Conservation (phyloP, 2,797 vertebrate genomes). For the Bradypodion ventrale region DNA sequence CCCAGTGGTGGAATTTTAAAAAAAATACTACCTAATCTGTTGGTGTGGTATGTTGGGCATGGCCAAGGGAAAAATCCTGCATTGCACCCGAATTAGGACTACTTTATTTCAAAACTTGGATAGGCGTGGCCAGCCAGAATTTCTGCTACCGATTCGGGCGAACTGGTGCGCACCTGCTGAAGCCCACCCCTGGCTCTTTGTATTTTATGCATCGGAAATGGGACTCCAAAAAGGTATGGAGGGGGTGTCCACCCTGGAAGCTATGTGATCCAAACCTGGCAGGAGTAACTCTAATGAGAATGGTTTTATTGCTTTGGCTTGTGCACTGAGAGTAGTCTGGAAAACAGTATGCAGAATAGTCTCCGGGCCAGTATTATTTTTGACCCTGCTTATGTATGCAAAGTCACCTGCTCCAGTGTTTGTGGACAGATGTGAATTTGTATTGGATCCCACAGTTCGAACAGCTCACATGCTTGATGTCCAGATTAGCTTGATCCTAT, state of each 20-base stretch:
- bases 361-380: not conserved
- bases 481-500: not conserved
- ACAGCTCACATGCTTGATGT: not conserved
- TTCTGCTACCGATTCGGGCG: too few species aligned
- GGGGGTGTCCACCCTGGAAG: too few species aligned
- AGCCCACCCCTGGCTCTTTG: too few species aligned
- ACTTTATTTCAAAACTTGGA: too few species aligned
- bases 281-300: not conserved
- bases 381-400: not conserved
- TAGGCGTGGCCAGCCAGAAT: too few species aligned
- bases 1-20: too few species aligned
- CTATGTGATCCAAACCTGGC: not conserved
- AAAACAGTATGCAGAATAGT: not conserved
- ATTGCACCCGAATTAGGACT: too few species aligned
- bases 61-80: too few species aligned
- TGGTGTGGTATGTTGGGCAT: too few species aligned
- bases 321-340: not conserved
- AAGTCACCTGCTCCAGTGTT: not conserved
- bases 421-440: constrained; percentile 9
- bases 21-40: too few species aligned
- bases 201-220: not conserved
- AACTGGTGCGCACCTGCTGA: too few species aligned
- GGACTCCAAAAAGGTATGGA: not conserved
- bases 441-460: not conserved
- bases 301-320: not conserved